Evolutionary conservation across 2,797 vertebrate species (phyloP).

Genomic region (Xyrichtys novacula): DNA sequence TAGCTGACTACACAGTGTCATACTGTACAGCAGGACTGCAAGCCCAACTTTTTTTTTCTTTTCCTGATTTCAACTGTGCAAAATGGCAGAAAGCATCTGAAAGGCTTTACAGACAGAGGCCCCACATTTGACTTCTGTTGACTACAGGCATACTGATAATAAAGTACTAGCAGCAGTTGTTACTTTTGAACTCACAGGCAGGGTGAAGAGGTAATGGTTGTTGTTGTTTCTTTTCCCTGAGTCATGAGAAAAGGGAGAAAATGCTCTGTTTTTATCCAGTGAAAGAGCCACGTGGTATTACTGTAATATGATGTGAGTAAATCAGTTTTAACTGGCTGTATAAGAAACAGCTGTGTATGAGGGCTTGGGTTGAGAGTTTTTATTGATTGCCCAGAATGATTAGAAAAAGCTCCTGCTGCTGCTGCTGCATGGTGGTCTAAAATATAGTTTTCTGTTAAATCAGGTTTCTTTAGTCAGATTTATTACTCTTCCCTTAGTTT

Average conservation of each 20-base stretch:
- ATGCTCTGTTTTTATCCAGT: conserved; percentile 14
- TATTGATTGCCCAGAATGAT: conserved; percentile 11
- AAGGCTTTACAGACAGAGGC: background rate
- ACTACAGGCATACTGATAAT: background rate
- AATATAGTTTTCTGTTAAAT: conserved; percentile 1
- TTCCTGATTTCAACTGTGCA: no score
- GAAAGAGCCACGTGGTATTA: background rate
- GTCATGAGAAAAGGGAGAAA: conserved; percentile 14
- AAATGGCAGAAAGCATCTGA: no score
- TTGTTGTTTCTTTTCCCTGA: conserved; percentile 15
- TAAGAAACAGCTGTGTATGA: background rate
- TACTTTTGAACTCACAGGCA: background rate
- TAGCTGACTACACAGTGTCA: no score
- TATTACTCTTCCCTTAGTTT: background rate
- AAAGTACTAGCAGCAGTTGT: background rate
- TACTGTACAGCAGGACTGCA: no score
- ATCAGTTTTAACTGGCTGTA: conserved; percentile 18
- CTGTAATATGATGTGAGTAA: conserved; percentile 5
- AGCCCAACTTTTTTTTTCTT: no score
- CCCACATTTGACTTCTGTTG: background rate
- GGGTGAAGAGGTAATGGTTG: background rate
- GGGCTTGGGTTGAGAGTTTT: background rate
- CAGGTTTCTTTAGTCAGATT: background rate
- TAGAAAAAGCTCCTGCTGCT: background rate
- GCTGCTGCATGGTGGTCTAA: background rate